Base-by-base conservation (phyloP, 2,888 invertebrate species). In the Apodemia hepburni region DNA sequence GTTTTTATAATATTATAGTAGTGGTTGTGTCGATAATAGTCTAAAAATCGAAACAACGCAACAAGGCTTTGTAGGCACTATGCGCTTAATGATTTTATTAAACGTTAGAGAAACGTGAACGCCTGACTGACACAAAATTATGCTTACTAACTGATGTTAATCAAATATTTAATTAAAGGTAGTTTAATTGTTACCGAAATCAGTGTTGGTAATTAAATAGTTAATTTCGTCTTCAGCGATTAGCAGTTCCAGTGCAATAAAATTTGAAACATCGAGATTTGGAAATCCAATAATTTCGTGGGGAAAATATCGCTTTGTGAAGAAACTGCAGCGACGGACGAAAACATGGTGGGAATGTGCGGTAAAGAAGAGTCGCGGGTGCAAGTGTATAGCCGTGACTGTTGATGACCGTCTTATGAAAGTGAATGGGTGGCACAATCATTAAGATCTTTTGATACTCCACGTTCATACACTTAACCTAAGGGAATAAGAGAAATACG, bases 301-400 rank as follows among this genome's bases (percentile, higher is more conserved):
- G 84, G 84, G 83, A 12, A 81, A 76, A 51, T 82, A 84, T 65
- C 75, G 82, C 49, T 84, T 84, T 63, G 73, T 75, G 17, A 84
- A 82, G 69, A 84, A 84, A 69, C 64, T 84, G 62, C 68, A 71
- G 17, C 74, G 84, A 0, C 74, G 76, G 18, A 65, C 70, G 11
- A 84, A 84, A 71, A 81, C 80, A 15, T 84, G 84, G 82, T 85
- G 85, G 85, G 83, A 83, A 72, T 85, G 85, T 63, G 74, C 77
- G 2, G 74, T 76, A 1, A 76, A 80, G 66, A 84, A 80, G 73
- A 73, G 68, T 33, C 68, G 64, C 17, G 76, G 77, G 3, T 85
- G 85, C 68, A 75, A 76, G 18, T 84, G 84, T 61, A 71, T 81
- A n/a, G 79, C 79, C 9, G 82, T 83, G 67, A 85, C 85, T n/a